Evolutionary conservation across 2,888 invertebrate species (phyloP).

Genomic region (Cetonia aurata): DNA sequence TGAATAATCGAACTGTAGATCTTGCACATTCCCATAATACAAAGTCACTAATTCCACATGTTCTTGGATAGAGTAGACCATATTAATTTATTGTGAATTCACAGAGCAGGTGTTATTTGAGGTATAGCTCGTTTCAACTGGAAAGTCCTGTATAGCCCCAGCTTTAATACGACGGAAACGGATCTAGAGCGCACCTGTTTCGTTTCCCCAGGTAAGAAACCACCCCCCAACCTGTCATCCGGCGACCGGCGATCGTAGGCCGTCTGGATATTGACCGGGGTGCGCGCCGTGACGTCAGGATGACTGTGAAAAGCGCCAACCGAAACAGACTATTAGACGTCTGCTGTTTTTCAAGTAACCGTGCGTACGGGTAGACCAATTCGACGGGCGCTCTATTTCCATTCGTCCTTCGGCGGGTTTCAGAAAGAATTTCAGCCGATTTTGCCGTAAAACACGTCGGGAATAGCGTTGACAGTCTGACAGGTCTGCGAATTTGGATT

Average conservation of each 20-base stretch:
- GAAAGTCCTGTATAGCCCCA: not conserved
- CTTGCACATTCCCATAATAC: too few species aligned
- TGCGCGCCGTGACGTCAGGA: conserved; percentile 25
- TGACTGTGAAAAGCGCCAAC: conserved; percentile 17
- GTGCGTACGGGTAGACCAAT: conserved; percentile 13
- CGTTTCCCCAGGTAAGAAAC: not conserved
- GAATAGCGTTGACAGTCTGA: not conserved
- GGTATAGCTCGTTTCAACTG: too few species aligned
- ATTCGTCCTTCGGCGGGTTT: not conserved
- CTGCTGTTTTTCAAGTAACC: conserved; percentile 26
- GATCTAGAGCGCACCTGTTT: conserved; percentile 26
- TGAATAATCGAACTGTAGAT: too few species aligned
- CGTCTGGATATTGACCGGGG: conserved; percentile 31
- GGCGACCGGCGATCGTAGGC: not conserved
- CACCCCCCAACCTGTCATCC: not conserved
- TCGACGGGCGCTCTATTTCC: not conserved
- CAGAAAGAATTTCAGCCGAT: not conserved
- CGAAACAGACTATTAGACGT: conserved; percentile 30
- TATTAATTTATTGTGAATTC: too few species aligned
- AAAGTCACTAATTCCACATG: too few species aligned
- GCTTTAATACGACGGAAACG: not conserved
- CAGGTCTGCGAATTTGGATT: not conserved
- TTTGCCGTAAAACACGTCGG: not conserved
- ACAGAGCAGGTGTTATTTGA: too few species aligned
- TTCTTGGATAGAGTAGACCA: too few species aligned